phyloP scores from a whole-genome alignment of 1,140 invertebrate species.

The Druon quercuslanigerum region DNA sequence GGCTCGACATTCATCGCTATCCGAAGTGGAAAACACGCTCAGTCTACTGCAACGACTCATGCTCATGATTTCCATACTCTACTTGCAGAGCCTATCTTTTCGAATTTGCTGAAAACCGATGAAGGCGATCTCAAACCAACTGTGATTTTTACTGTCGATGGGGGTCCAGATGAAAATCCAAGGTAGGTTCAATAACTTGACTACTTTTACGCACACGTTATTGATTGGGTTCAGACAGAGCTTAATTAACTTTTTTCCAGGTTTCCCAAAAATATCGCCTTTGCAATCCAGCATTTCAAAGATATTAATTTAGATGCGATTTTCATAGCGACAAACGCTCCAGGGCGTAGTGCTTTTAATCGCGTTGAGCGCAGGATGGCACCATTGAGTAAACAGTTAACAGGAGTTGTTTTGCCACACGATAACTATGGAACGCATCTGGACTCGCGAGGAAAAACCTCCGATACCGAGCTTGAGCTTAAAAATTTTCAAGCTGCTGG shows the following conservation, averaged over 20 bases:
- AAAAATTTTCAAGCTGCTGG: conserved; percentile 61
- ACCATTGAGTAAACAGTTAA: conserved; percentile 55
- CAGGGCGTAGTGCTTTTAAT: conserved; percentile 65
- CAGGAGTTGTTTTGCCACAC: conserved; percentile 61
- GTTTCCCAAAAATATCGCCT: background rate
- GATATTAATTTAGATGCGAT: conserved; percentile 68
- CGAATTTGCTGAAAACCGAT: too few relatives aligned
- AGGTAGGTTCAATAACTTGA: conserved; percentile 44
- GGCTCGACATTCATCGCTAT: too few relatives aligned
- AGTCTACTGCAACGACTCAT: too few relatives aligned
- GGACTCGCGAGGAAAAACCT: conserved; percentile 60
- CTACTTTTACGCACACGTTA: background rate
- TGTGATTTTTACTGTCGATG: too few relatives aligned
- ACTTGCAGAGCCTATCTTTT: too few relatives aligned
- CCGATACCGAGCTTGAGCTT: conserved; percentile 59
- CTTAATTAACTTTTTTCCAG: too few relatives aligned
- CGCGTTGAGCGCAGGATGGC: conserved; percentile 63
- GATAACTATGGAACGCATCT: conserved; percentile 69
- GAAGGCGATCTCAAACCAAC: too few relatives aligned
- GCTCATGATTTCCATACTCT: too few relatives aligned
- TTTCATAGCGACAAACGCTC: conserved; percentile 71
- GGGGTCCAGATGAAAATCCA: conserved; percentile 60
- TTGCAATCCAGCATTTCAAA: conserved; percentile 65
- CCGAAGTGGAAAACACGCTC: too few relatives aligned
- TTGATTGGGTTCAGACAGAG: too few relatives aligned